A percentile compares a stretch with the other conserved stretches of the same genome.
Conservation (phyloP, 1,140 invertebrate species). For the Drosophila jambulina region DNA sequence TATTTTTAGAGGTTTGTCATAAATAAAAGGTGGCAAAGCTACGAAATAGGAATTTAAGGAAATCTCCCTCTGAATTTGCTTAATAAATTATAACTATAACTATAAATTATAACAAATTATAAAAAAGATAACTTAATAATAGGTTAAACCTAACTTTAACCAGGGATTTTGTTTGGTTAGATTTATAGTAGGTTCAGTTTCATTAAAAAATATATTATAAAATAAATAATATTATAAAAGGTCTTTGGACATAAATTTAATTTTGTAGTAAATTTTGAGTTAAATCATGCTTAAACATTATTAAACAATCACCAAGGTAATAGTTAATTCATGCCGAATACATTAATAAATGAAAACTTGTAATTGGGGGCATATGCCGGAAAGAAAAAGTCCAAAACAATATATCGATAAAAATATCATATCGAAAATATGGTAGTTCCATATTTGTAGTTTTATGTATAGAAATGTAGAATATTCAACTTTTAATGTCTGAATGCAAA, state of each 20-base stretch:
- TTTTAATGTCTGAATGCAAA: no score
- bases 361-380: background rate
- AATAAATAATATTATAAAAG: no score
- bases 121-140: background rate
- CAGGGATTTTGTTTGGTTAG: background rate
- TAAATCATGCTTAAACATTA: constrained; percentile 4
- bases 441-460: background rate
- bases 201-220: no score
- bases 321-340: constrained; percentile 14
- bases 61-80: background rate
- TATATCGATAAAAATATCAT: background rate
- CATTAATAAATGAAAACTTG: background rate
- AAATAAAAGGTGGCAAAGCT: background rate
- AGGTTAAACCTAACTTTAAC: background rate
- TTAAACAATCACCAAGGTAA: background rate
- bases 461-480: no score
- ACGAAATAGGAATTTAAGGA: background rate
- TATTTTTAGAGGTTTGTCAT: background rate
- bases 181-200: background rate
- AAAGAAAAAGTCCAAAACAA: background rate
- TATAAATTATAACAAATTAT: background rate
- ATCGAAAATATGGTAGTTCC: background rate
- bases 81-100: background rate
- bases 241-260: accelerated
- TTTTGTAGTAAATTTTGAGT: background rate